These are phyloP conservation scores for Andrena marginata DNA, from an alignment of 2,888 invertebrate species.

Conservation along the genomic window DNA sequence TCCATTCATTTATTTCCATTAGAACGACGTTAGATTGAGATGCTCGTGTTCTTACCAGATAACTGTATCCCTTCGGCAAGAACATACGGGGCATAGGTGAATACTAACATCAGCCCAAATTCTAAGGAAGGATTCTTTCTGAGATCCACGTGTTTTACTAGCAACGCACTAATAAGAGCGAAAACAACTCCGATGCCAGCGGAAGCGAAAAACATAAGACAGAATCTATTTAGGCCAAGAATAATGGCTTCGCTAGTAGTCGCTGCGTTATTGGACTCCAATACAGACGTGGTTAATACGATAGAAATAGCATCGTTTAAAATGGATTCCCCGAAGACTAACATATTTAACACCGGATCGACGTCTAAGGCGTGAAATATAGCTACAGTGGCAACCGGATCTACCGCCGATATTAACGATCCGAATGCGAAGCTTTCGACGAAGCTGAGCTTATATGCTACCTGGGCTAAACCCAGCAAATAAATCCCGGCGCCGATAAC, in stretches of 20 bases:
- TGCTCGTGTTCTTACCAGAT: conserved; percentile 88
- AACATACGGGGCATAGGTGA: conserved; percentile 99
- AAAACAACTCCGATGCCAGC: conserved; percentile 98
- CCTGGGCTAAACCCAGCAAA: conserved; percentile 95
- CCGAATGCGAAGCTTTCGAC: conserved; percentile 99
- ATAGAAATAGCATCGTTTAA: conserved; percentile 99
- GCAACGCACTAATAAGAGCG: conserved; percentile 96
- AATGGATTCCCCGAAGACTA: conserved; percentile 98
- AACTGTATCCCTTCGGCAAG: conserved; percentile 98
- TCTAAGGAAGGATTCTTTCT: conserved; percentile 99
- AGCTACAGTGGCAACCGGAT: conserved; percentile 99
- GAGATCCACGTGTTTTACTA: conserved; percentile 97
- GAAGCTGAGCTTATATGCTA: conserved; percentile 96
- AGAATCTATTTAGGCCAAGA: conserved; percentile 95
- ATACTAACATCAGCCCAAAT: conserved; percentile 99
- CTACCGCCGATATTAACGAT: conserved; percentile 98
- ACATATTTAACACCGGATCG: conserved; percentile 99
- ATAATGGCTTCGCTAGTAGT: conserved; percentile 94
- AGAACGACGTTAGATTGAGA: conserved; percentile 3
- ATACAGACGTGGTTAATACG: conserved; percentile 96
- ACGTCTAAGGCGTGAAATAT: conserved; percentile 99
- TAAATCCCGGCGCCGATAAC: conserved; percentile 99
- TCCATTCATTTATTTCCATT: conserved; percentile 5
- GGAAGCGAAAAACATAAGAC: conserved; percentile 99
- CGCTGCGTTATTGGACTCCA: conserved; percentile 89